Base-by-base conservation (phyloP, 1,140 invertebrate species). In the Nilaparvata lugens region DNA sequence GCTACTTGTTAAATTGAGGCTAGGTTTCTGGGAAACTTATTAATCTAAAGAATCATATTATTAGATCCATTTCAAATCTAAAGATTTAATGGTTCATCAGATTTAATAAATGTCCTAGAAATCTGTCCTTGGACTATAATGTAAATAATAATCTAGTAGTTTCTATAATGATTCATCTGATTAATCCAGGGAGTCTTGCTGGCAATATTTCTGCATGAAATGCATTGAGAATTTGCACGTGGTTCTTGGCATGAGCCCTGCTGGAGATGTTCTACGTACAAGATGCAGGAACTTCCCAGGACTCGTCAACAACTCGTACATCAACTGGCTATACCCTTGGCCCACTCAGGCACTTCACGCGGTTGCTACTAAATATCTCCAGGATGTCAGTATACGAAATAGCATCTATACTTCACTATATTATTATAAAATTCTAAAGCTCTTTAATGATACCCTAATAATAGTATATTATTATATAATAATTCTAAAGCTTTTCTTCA, bases 321-420 rank as follows among this genome's bases (percentile, higher is more conserved):
- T 97, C 54, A 89, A 97, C 74, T 97, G 93, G 92, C 87, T 95
- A 62, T 87, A 91, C 68, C 83, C 89, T 0, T 97, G 94, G 93
- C 92, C 93, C 0, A 81, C 85, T 61, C 89, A 95, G 74, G 92
- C 93, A 2, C 70, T 96, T 16, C 76, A 85, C 48, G 88, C 90
- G 0, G 91, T 96, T 7, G 91, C 91, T 5, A 86, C 85, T 53
- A 84, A 88, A 4, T 89, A 87, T 66, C 76, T 94, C 0, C 82
- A 80, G 68, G 80, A 75, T 45, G 82, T 83, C 72, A 71, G 75
- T 24, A n/a, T n/a, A n/a, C n/a, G n/a, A n/a, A n/a, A n/a, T n/a
- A n/a, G n/a, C 55, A 31, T 55, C 24, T 28, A 31, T 28, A 65
- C 54, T 61, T 19, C 52, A 60, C 57, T n/a, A 51, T 56, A 28